Evolutionary conservation across 2,888 invertebrate genomes (phyloP).

Genomic region (Caenorhabditis sp.): DNA sequence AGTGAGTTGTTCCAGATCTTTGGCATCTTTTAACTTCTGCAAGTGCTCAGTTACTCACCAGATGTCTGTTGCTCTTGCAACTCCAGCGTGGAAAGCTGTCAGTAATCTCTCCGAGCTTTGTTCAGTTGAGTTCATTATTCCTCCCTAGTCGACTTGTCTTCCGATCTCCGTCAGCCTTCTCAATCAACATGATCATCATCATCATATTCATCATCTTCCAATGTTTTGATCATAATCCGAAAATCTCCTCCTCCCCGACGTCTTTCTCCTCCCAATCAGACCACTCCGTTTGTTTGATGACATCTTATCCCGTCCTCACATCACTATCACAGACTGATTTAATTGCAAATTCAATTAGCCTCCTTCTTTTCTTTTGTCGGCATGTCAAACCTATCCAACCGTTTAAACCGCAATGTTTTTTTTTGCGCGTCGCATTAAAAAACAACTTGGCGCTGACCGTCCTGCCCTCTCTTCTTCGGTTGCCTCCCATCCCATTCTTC

Average conservation of each 20-base stretch:
- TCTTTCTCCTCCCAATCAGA: constrained; percentile 34
- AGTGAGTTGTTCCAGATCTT: neutral
- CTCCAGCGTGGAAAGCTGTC: too few species aligned
- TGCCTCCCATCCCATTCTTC: constrained; percentile 15
- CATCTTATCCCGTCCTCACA: constrained; percentile 11
- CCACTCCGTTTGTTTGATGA: constrained; percentile 12
- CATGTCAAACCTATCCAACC: constrained; percentile 30
- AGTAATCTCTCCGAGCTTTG: too few species aligned
- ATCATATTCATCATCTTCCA: constrained; percentile 1
- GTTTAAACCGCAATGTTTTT: constrained; percentile 6
- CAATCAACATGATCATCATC: constrained; percentile 1
- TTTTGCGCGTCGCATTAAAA: constrained; percentile 1
- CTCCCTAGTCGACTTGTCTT: too few species aligned
- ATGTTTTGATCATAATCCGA: constrained; percentile 19
- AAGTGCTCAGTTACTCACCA: neutral
- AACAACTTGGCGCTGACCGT: constrained; percentile 5
- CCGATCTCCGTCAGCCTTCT: neutral
- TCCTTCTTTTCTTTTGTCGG: constrained; percentile 25
- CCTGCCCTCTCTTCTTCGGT: neutral
- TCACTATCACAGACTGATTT: constrained; percentile 12
- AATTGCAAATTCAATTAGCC: constrained; percentile 32
- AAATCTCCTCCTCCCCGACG: too few species aligned
- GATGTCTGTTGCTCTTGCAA: neutral
- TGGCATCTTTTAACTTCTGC: neutral
- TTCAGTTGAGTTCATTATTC: too few species aligned